These are phyloP conservation scores for Venusia cambrica DNA, from an alignment of 2,888 invertebrate species.

Conservation along the genomic window DNA sequence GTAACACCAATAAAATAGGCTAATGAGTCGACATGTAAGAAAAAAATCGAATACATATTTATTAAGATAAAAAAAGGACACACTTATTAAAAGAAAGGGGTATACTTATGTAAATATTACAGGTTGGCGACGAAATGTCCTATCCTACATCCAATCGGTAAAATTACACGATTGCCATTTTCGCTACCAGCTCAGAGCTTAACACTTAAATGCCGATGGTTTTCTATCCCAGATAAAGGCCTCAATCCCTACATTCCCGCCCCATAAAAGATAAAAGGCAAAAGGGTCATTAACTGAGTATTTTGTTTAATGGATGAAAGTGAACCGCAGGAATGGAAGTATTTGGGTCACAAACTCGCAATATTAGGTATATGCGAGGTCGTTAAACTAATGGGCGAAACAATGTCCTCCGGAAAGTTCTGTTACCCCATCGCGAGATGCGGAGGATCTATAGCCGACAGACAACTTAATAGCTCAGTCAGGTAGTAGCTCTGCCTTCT, in stretches of 20 bases:
- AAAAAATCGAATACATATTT: no score
- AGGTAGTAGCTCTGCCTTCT: no score
- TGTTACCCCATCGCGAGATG: conserved; percentile 9
- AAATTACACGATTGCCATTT: no score
- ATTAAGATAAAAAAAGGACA: no score
- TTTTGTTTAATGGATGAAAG: conserved; percentile 31
- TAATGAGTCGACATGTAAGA: no score
- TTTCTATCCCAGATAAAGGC: conserved; percentile 17
- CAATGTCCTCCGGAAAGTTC: conserved; percentile 27
- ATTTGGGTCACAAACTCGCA: conserved; percentile 31
- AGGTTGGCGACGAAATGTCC: no score
- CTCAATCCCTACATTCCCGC: conserved; percentile 17
- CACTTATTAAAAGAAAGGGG: no score
- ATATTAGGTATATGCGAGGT: conserved; percentile 27
- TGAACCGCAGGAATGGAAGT: conserved; percentile 30
- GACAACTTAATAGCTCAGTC: no score
- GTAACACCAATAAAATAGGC: no score
- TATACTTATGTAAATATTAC: no score
- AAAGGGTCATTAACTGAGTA: conserved; percentile 31
- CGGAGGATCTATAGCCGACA: conserved; percentile 5
- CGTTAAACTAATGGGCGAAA: conserved; percentile 32
- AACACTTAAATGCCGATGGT: conserved; percentile 12
- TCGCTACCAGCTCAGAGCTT: no score
- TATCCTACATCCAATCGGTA: no score
- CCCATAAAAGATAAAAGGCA: conserved; percentile 26